phyloP scores from a whole-genome alignment of 2,797 vertebrate genomes.

The Meriones psammophilus region DNA sequence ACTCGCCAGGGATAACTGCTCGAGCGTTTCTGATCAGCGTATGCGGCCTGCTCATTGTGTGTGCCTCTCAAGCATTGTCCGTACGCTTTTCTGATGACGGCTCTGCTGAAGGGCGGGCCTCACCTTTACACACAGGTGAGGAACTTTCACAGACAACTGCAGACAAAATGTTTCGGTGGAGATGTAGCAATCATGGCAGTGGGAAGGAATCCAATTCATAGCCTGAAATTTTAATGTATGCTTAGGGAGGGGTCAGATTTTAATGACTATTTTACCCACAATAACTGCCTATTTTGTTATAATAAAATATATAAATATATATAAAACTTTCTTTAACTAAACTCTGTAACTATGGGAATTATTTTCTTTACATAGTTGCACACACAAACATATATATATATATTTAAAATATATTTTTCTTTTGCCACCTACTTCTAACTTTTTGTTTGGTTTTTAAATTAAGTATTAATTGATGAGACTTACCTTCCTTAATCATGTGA shows the following conservation, averaged over 20 bases:
- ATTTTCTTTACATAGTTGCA: constrained; percentile 96
- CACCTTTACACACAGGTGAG: constrained; percentile 88
- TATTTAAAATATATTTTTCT: constrained; percentile 92
- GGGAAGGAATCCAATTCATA: constrained; percentile 89
- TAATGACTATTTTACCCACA: constrained; percentile 97
- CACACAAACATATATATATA: constrained; percentile 91
- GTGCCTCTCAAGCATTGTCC: constrained; percentile 89
- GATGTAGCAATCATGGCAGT: constrained; percentile 86
- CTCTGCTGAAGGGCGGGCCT: constrained; percentile 86
- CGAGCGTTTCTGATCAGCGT: constrained; percentile 87
- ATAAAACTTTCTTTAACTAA: constrained; percentile 96
- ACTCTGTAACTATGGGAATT: constrained; percentile 96
- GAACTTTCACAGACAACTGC: constrained; percentile 83
- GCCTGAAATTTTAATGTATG: constrained; percentile 91
- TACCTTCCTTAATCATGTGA: constrained; percentile 86
- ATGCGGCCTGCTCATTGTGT: constrained; percentile 88
- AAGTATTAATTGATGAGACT: constrained; percentile 90
- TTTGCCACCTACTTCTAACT: constrained; percentile 93
- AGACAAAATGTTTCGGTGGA: constrained; percentile 78
- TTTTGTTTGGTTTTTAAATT: constrained; percentile 91
- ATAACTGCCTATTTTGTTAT: constrained; percentile 99
- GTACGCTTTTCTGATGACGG: constrained; percentile 84
- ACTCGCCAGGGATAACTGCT: constrained; percentile 84
- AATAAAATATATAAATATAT: constrained; percentile 96
- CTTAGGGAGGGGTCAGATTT: constrained; percentile 91